A percentile compares a stretch with the other conserved stretches of the same genome.
Evolutionary conservation across 2,888 invertebrate species (phyloP).

Genomic region (Macropis europaea): DNA sequence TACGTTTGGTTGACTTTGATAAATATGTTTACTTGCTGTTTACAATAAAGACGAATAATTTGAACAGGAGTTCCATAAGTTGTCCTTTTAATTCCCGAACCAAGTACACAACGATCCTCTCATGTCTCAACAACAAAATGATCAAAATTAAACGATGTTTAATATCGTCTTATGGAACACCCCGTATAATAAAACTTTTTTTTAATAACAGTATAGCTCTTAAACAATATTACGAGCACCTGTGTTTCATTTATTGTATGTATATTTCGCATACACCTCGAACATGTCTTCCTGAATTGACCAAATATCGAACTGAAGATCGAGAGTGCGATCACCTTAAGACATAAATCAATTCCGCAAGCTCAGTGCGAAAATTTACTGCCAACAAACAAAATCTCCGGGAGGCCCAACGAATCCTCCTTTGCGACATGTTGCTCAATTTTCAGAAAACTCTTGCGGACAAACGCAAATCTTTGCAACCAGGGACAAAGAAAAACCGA

Average conservation of each 20-base stretch:
- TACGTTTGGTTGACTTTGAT: background rate
- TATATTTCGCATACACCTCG: no score
- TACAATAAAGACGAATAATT: background rate
- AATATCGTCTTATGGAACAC: slow-evolving; percentile 11
- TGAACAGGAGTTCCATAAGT: background rate
- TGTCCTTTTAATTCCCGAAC: no score
- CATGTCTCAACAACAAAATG: no score
- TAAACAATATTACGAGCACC: no score
- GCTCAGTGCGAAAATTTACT: background rate
- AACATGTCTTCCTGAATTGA: no score
- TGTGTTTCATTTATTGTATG: no score
- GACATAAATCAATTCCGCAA: background rate
- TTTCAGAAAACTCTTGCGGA: slow-evolving; percentile 44
- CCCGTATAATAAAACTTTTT: background rate
- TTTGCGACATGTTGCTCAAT: slow-evolving; percentile 40
- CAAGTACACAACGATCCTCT: no score
- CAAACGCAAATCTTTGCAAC: slow-evolving; percentile 23
- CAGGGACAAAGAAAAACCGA: slow-evolving; percentile 7
- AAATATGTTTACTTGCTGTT: background rate
- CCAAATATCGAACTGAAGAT: no score
- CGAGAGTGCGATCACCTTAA: no score
- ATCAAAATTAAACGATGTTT: no score
- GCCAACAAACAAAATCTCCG: background rate
- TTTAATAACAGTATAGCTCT: background rate
- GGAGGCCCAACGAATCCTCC: slow-evolving; percentile 21